phyloP scores from a whole-genome alignment of 1,140 invertebrate species.

The Elymnias hypermnestra region DNA sequence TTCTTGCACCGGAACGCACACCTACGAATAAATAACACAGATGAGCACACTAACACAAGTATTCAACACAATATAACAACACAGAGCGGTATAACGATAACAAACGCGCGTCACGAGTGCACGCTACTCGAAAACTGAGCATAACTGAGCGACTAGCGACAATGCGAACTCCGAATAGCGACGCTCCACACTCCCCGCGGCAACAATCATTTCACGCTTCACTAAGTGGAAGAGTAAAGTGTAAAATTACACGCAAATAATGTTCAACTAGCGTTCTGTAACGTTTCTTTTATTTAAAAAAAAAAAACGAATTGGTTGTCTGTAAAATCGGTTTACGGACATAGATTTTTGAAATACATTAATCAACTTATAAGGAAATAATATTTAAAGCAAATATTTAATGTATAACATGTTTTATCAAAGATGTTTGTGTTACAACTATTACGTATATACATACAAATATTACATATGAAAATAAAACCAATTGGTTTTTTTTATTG shows the following conservation, averaged over 20 bases:
- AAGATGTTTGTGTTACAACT: no score
- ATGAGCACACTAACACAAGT: constrained; percentile 46
- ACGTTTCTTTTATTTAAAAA: constrained; percentile 13
- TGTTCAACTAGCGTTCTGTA: constrained; percentile 8
- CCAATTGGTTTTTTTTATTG: no score
- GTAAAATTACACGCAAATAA: constrained; percentile 59
- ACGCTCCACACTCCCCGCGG: constrained; percentile 25
- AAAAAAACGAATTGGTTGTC: no score
- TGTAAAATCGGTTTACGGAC: no score
- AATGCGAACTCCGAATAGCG: constrained; percentile 11
- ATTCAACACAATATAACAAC: constrained; percentile 12
- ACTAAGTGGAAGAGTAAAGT: constrained; percentile 58
- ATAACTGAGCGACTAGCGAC: constrained; percentile 17
- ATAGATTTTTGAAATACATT: no score
- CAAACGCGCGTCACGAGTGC: constrained; percentile 50
- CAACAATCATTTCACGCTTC: constrained; percentile 58
- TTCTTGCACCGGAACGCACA: constrained; percentile 39
- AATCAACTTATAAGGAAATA: no score
- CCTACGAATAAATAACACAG: constrained; percentile 60
- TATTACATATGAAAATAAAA: no score
- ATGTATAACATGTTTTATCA: no score
- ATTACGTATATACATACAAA: no score
- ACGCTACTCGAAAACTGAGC: constrained; percentile 63
- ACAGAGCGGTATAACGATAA: constrained; percentile 26
- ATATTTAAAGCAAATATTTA: no score